Evolutionary conservation across 2,113 vertebrate genomes (phyloP), one percentile per base, ranked within the genome.

Genomic region (Porphyrio hochstetteri): DNA sequence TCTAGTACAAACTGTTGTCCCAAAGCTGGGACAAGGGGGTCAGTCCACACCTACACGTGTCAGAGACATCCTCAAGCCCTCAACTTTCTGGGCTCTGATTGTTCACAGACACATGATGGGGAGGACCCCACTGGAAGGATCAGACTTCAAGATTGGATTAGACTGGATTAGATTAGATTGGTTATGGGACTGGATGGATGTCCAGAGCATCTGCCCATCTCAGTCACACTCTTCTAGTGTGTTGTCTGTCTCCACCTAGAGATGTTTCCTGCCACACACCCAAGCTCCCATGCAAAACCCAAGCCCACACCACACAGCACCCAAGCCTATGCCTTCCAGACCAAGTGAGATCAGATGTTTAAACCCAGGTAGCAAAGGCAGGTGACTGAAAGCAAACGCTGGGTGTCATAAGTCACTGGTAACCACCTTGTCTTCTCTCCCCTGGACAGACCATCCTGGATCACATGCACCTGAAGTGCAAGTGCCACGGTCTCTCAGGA

Each of bases 381-480:
- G 33, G 55, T 2, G 40, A 8, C 1, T 16, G 36, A 7, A 35
- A 44, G 55, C 70, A 15, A 29, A 20, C 0, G 0, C 27, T 0
- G 20, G 11, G 29, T 8, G 5, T 16, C 16, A 0, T 2, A 7
- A 25, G 0, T 52, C 13, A 9, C 83, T 24, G 46, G 71, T 96
- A 80, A 96, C 46, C 6, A 2, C 48, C 25, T 16, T 38, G 48
- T 16, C 68, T 35, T n/a, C 83, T 78, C 89, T 95, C 23, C 83
- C 85, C 75, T 9, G 36, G 55, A 31, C 96, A 99, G 99, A 99
- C 99, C 86, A 99, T 99, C 97, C 98, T 99, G 75, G 99, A 99
- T 24, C 99, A 99, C 98, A 99, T 99, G 99, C 99, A 99, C 97
- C 98, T 99, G 79, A 99, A 99, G 95, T 99, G 99, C 75, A 99